Evolutionary conservation across 2,797 vertebrate species (phyloP).

Genomic region (Artibeus lituratus): DNA sequence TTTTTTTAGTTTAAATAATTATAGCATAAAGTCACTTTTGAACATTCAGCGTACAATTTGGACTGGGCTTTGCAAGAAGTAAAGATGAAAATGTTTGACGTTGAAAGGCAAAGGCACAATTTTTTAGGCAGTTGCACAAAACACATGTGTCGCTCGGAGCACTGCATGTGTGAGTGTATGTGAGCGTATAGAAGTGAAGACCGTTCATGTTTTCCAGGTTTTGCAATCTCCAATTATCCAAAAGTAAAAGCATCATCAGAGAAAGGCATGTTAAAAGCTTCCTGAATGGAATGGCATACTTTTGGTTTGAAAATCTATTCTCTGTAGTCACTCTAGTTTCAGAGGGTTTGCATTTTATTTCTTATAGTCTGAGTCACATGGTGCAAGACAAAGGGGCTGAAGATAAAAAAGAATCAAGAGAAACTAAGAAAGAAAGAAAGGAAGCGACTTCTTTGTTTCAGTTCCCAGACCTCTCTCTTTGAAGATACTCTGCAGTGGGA

Average conservation of each 20-base stretch:
- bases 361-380: not conserved
- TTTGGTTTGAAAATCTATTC: slow-evolving; percentile 8
- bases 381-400: not conserved
- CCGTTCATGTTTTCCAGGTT: not conserved
- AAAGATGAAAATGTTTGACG: not conserved
- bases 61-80: not conserved
- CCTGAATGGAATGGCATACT: not conserved
- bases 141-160: not conserved
- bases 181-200: not conserved
- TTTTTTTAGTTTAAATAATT: slow-evolving; percentile 11
- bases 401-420: slow-evolving; percentile 30
- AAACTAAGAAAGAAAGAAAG: not conserved
- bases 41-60: not conserved
- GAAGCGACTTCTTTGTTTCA: not conserved
- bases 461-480: not conserved
- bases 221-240: not conserved
- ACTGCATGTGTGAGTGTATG: not conserved
- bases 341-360: not conserved
- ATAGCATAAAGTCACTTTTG: not conserved
- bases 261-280: not conserved
- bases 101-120: not conserved
- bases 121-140: not conserved
- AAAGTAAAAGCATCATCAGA: not conserved
- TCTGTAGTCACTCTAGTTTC: not conserved
- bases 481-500: not conserved